Conservation (phyloP, 2,888 invertebrate species). For the Aleiodes leptofemur region DNA sequence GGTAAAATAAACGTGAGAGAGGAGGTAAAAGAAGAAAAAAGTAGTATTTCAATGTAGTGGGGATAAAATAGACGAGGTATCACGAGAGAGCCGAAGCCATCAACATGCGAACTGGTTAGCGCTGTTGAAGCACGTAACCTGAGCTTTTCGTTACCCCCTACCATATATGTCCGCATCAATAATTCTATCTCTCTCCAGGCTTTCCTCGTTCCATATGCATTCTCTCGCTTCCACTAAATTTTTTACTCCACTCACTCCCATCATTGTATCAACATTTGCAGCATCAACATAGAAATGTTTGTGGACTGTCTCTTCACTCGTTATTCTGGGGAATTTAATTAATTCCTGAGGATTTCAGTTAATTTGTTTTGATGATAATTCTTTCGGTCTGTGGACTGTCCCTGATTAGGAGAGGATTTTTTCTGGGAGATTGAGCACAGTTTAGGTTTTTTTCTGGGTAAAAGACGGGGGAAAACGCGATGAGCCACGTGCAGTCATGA, state of each 20-base stretch:
- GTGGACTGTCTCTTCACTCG: no score
- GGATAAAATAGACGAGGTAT: slow-evolving; percentile 32
- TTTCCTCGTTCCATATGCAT: slow-evolving; percentile 50
- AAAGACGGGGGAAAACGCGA: slow-evolving; percentile 4
- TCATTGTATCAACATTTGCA: slow-evolving; percentile 23
- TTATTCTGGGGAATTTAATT: no score
- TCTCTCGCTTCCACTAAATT: slow-evolving; percentile 52
- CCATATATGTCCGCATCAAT: slow-evolving; percentile 74
- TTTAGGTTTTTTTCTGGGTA: no score
- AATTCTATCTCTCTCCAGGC: slow-evolving; percentile 65
- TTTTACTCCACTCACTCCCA: slow-evolving; percentile 15
- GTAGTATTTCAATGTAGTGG: slow-evolving; percentile 23
- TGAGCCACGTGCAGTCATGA: slow-evolving; percentile 8
- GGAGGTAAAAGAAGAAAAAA: slow-evolving; percentile 29
- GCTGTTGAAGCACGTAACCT: slow-evolving; percentile 69
- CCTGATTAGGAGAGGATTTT: no score
- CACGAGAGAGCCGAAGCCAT: slow-evolving; percentile 42
- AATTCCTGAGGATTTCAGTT: no score
- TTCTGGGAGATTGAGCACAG: no score
- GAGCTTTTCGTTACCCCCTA: slow-evolving; percentile 72
- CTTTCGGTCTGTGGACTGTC: no score
- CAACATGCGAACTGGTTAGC: slow-evolving; percentile 65
- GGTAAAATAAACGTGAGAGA: slow-evolving; percentile 38
- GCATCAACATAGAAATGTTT: slow-evolving; percentile 2
- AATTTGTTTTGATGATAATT: no score